Base-by-base conservation (phyloP, 2,888 invertebrate genomes). In the Amorpha juglandis region DNA sequence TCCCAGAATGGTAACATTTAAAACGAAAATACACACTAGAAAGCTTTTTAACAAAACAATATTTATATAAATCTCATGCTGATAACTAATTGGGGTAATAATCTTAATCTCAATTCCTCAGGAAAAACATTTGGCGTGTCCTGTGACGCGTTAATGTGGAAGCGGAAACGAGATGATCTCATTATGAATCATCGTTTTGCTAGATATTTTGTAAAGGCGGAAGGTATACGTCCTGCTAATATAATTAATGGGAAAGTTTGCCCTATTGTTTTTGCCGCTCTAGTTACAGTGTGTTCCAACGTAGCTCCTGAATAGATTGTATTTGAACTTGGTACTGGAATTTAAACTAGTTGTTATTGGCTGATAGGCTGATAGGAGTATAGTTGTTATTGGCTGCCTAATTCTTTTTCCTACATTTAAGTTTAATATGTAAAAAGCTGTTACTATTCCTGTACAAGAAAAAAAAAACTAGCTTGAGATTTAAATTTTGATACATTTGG, bases 161-260 rank as follows among this genome's bases (percentile, higher is more conserved):
- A 12, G 58, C 42, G 58, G 42, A 42, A 58, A 21, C 58, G 9
- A 19, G 58, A 58, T 58, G 58, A 58, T 58, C 42, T 58, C 58
- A 58, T 58, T 58, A 58, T 58, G 58, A 58, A 58, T 58, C 58
- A 58, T 58, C 58, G 58, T 58, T 52, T 42, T 21, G 58, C 42
- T 42, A 42, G 19, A 42, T 58, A 58, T 58, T 58, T 42, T 42
- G 58, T 58, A 19, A 58, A 58, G 58, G 58, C 58, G 58, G 58
- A 58, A 58, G 58, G 58, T 58, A 12, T 12, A 42, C 58, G 19
- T 55, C 19, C 58, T 19, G 58, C 58, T 58, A 58, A 58, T 58
- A 58, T 58, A 58, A 42, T 42, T 58, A 58, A 58, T 58, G 58
- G 42, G 42, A 58, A 58, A 58, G 58, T 58, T 58, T 42, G 19